Conservation (phyloP, 2,797 vertebrate genomes). For the Denticeps clupeoides region DNA sequence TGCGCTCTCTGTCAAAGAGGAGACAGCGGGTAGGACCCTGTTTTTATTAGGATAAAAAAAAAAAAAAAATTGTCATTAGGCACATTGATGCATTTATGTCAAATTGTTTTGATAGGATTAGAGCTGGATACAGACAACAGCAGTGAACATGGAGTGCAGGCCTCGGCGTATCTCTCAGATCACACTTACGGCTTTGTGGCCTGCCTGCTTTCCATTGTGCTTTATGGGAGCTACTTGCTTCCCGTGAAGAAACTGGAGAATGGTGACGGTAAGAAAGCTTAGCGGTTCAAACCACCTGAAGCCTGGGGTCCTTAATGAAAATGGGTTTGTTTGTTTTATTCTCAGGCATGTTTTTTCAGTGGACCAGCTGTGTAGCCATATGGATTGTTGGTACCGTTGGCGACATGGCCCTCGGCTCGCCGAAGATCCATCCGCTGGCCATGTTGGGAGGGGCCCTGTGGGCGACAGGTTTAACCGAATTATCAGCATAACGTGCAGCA, state of each 20-base stretch:
- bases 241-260: slow-evolving; percentile 76
- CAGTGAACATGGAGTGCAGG: too few relatives aligned
- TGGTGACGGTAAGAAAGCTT: slow-evolving; percentile 69
- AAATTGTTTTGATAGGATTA: too few relatives aligned
- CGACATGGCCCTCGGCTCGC: slow-evolving; percentile 64
- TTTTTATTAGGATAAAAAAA: too few relatives aligned
- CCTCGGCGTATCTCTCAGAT: slow-evolving; percentile 39
- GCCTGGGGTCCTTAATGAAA: background rate
- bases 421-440: slow-evolving; percentile 75
- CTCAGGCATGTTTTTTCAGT: slow-evolving; percentile 88
- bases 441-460: slow-evolving; percentile 83
- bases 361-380: slow-evolving; percentile 78
- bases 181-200: slow-evolving; percentile 59
- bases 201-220: slow-evolving; percentile 55
- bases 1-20: too few relatives aligned
- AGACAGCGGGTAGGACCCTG: too few relatives aligned
- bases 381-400: slow-evolving; percentile 70
- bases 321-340: background rate
- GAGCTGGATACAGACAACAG: too few relatives aligned
- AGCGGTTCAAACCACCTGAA: background rate
- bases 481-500: background rate
- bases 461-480: slow-evolving; percentile 71
- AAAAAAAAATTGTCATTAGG: too few relatives aligned
- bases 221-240: slow-evolving; percentile 78
- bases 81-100: too few relatives aligned